Evolutionary conservation across 2,797 vertebrate genomes (phyloP), one percentile per base, ranked within the genome.

Genomic region (Eulemur coronatus): DNA sequence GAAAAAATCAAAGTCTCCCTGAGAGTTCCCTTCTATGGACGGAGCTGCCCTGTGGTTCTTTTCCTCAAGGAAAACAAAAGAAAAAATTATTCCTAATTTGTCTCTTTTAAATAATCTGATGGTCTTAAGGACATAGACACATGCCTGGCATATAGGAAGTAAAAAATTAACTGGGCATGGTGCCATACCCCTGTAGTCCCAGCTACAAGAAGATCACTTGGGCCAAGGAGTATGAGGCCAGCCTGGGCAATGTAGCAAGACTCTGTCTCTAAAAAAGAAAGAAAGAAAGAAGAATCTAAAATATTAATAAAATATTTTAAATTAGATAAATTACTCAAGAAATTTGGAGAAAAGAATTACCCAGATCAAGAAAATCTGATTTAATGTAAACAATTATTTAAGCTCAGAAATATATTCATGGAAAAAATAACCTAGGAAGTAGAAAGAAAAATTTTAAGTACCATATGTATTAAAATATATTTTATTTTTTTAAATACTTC

Each of bases 381-480:
- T 88, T 88, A 22, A n/a, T 78, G 22, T 84, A 76, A 87, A 70
- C 7, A 48, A 13, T 78, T 84, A 61, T 55, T 89, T 93, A 85
- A 33, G 6, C 48, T 72, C 46, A 90, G 35, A 92, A 85, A 76
- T 96, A 2, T 26, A 33, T 41, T 72, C 24, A 75, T 55, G 41
- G 52, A 46, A 96, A 94, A 90, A 78, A 59, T 28, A 90, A 67
- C 7, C 26, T 73, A 75, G 9, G 61, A 89, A 38, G 24, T 41
- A 78, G n/a, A 90, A 93, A 48, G 63, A 46, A 89, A 89, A 91
- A 46, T 10, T 46, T 94, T 91, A 90, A 87, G 22, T 88, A 79
- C 78, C 33, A 30, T 8, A n/a, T 50, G 82, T 67, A 67, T 85
- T 86, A 81, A 91, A 93, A 94, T 96, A 95, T 63, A 72, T 89